Percentiles rank a stretch among this genome's conserved stretches.
These are phyloP conservation scores for Heptranchias perlo DNA, from an alignment of 2,113 vertebrate genomes.

Conservation along the genomic window DNA sequence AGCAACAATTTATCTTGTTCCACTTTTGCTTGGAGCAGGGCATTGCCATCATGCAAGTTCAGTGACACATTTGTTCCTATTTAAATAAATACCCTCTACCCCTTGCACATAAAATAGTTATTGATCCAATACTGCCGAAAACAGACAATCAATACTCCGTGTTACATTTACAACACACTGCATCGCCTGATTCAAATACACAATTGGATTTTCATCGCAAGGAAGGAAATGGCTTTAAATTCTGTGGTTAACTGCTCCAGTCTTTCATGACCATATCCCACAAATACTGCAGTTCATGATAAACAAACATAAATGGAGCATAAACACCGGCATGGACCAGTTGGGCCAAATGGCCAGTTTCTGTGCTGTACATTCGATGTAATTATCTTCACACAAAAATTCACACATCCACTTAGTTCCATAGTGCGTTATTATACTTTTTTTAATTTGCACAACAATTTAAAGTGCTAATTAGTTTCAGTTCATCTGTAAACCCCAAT, in stretches of 20 bases:
- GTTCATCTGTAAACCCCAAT: background rate
- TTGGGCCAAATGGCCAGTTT: background rate
- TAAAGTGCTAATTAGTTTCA: background rate
- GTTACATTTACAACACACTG: background rate
- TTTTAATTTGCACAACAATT: background rate
- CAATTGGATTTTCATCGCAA: background rate
- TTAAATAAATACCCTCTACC: background rate
- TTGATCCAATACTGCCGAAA: background rate
- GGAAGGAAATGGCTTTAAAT: background rate
- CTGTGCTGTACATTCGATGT: background rate
- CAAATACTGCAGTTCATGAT: background rate
- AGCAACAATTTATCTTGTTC: background rate
- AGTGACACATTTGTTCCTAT: background rate
- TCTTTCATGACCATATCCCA: background rate
- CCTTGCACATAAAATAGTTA: background rate
- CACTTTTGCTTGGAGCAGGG: background rate
- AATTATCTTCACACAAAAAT: background rate
- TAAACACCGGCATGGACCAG: background rate
- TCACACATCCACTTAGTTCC: background rate
- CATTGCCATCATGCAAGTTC: background rate
- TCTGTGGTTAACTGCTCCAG: background rate
- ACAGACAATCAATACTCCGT: too few relatives aligned
- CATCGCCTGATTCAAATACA: background rate
- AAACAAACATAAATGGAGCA: background rate
- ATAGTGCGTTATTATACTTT: background rate